Base-by-base conservation (phyloP, 2,113 vertebrate genomes). In the Mugil cephalus region DNA sequence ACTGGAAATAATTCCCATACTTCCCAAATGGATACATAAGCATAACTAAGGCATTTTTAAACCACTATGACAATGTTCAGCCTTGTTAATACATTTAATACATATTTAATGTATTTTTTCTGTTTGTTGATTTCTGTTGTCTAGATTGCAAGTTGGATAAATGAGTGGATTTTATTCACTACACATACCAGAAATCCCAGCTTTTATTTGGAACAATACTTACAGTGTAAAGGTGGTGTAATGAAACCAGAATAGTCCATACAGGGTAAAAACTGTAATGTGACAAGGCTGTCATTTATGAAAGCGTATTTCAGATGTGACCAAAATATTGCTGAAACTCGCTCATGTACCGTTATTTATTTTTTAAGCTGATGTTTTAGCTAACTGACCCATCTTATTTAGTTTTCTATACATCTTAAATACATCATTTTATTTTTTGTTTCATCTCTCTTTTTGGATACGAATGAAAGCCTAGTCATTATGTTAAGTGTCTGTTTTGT, bases 301-400 rank as follows among this genome's bases (percentile, higher is more conserved):
- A 53, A 78, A 59, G 13, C 35, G 30, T 63, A 21, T 73, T 64
- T 68, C 19, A 39, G 13, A 61, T 60, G 75, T 78, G 88, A 91
- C 88, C 88, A 91, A 90, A 86, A 46, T 73, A 40, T 56, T 65
- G 38, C 69, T 34, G 40, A 42, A 56, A 74, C 45, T 67, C 69
- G 56, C 40, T 48, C 7, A 30, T 61, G 6, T 39, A 30, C 24
- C 24, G 2, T 30, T 30, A 30, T 30, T 30, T 30, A 30, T 30
- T 2, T 3, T 2, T 30, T 30, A 30, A 30, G 24, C 24, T 30
- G 2, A 30, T 30, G 24, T 30, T 30, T 5, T 30, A 30, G 24
- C 1, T 15, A 8, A 36, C 56, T 8, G 1, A 9, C 39, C 38
- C 0, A 15, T 4, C 1, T 51, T n/a, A n/a, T 24, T 78, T n/a